These are phyloP conservation scores for mouse (Mus musculus) DNA, from an alignment of 2,113 vertebrate genomes.

Conservation along the genomic window GRCm39 chr2:106762001-106762500, in stretches of 20 bases:
- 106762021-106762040: slow-evolving; percentile 82
- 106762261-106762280: slow-evolving; percentile 34
- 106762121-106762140: slow-evolving; percentile 71
- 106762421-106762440: not conserved
- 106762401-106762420: not conserved
- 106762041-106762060: slow-evolving; percentile 79
- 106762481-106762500: not conserved
- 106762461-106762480: not conserved
- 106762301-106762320: slow-evolving; percentile 25
- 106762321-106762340: slow-evolving; percentile 54
- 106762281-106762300: not conserved
- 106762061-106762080: slow-evolving; percentile 75
- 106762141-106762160: slow-evolving; percentile 70
- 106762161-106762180: slow-evolving; percentile 68
- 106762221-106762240: slow-evolving; percentile 64
- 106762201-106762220: slow-evolving; percentile 54
- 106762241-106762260: slow-evolving; percentile 43
- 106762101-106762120: slow-evolving; percentile 59
- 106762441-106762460: not conserved
- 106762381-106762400: slow-evolving; percentile 17
- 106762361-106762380: slow-evolving; percentile 56
- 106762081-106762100: slow-evolving; percentile 76
- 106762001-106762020: slow-evolving; percentile 86
- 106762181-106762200: slow-evolving; percentile 56
- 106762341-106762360: slow-evolving; percentile 56